Evolutionary conservation across 2,888 invertebrate genomes (phyloP), one percentile per base, ranked within the genome.

Genomic region (Ptilodon capucinus): DNA sequence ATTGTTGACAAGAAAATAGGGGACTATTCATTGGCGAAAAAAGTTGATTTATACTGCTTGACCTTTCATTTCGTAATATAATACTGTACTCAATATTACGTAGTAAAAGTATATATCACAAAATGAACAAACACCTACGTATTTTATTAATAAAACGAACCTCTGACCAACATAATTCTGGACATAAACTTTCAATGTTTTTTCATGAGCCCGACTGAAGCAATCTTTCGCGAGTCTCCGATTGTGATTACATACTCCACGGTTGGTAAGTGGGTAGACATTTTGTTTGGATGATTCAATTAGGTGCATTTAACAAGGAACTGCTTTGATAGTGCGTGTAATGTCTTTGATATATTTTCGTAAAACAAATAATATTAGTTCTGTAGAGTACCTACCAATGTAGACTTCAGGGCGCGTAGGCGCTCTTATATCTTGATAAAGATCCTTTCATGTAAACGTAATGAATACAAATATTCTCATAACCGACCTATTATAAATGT

Each of bases 171-270:
- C 49, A 46, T 46, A 46, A 43, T 53, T 43, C 49, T 51, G 50
- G 48, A 53, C 51, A 51, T 64, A 58, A 60, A 61, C 55, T 61
- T 60, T 58, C 62, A 57, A 66, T 63, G 61, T 67, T 68, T 64
- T 64, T 70, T 68, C 60, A 63, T 57, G 59, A 57, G 54, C 30
- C 48, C 36, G 18, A 57, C 46, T 42, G 43, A 64, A 48, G 57
- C 69, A 67, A 65, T 71, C 59, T 69, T 49, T 44, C 50, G 35
- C 42, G 11, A 36, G 44, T 54, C 59, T 64, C 57, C 60, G 54
- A 49, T 46, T 48, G 60, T 61, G 51, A 58, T 44, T 61, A 56
- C 54, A 53, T 14, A 32, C 51, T 48, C 51, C 47, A 57, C 47
- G 51, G 47, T 36, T 30, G 53, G 40, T 46, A 46, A n/a, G n/a